Base-by-base conservation (phyloP, 2,797 vertebrate species). In the Liparis tanakae region DNA sequence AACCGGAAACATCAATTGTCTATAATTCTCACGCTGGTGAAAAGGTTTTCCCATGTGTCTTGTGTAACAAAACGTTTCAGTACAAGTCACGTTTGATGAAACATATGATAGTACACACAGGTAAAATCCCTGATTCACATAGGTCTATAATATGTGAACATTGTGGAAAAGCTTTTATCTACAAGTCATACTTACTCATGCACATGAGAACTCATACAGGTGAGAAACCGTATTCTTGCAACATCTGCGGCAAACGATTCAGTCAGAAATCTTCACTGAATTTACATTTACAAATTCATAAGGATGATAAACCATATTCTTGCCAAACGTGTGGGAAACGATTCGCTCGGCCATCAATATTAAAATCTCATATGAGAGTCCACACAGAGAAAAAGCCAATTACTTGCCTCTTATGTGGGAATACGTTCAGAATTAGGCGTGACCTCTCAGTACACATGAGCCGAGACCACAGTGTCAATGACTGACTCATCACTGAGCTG, bases 271-370 rank as follows among this genome's bases (percentile, higher is more conserved):
- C 50, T 2, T 6, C 8, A 2, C 9, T 51, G 20, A 51, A 22
- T 2, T 22, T 10, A 1, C 50, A 51, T 22, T 5, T 0, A 22
- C 5, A 10, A 51, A n/a, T 51, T 10, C 76, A 73, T 39, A 78
- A 44, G 22, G 59, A 17, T 44, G 66, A 50, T 12, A 41, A 41
- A 14, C 39, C 10, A 14, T 41, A 44, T n/a, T 4, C 7, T 37
- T 81, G 79, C 12, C 39, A 50, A 6, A 59, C 13, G 10, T 68
- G 70, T 46, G 65, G 54, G 20, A 68, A 63, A 61, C 8, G 13
- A 44, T 41, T 61, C 22, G 10, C 7, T 5, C 15, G 15, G 39
- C 15, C n/a, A 2, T 9, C 37, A 41, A 13, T 13, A 12, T 41
- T 41, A 12, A 41, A 41, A 4, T 5, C 39, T 13, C 39, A 41